Evolutionary conservation across 2,113 vertebrate genomes (phyloP), one percentile per base, ranked within the genome.

Genomic region (Grallaria varia): DNA sequence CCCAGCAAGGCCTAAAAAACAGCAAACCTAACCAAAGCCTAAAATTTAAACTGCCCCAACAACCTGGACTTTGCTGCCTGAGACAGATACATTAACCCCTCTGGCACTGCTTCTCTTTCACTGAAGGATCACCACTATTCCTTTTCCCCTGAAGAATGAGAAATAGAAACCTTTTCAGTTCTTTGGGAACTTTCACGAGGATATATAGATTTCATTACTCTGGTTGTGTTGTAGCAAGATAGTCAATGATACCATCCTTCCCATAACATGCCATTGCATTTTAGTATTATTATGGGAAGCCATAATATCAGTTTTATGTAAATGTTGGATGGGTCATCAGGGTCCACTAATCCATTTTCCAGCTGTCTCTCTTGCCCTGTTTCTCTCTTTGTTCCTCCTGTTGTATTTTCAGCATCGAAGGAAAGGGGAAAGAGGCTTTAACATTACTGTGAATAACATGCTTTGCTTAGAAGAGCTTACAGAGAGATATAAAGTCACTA

Each of bases 331-430:
- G 87, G 53, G 40, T 42, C 87, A 84, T 50, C 49, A 64, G 78
- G 44, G 89, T 33, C 37, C 49, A 79, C 40, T 79, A 84, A 91
- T 24, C 15, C 14, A 21, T 68, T 95, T 72, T 87, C n/a, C 56
- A 92, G 30, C 25, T 92, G 22, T 58, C 37, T 68, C 19, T 78
- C 49, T 78, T 16, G 2, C 40, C 73, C 7, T 74, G 14, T 84
- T 91, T 87, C 30, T 8, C 0, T 77, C 50, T 84, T 74, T 47
- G 18, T 81, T 87, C 82, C 60, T 87, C 28, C n/a, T 68, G 27
- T 53, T 91, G 49, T 58, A 60, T 69, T 91, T 95, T 95, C 69
- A 78, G 28, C n/a, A 79, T 44, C 56, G 73, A 66, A 72, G 35
- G 49, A 59, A 89, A 77, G 15, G 17, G 24, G 16, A 49, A 62